Percentiles rank a stretch among this genome's conserved stretches.
phyloP scores from a whole-genome alignment of 2,888 invertebrate genomes.

The Phorcus lineatus region DNA sequence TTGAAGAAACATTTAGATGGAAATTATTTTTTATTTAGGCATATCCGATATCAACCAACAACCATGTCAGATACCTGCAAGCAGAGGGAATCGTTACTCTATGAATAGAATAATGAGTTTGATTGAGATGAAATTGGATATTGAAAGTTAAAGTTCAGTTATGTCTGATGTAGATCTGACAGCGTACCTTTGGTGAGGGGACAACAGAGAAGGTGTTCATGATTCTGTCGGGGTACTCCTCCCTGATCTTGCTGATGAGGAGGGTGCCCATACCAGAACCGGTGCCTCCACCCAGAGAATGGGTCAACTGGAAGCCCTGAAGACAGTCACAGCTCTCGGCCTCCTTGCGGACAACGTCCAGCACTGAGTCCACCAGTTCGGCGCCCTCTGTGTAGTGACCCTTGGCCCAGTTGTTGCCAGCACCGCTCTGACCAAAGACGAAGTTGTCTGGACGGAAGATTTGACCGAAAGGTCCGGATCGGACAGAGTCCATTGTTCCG shows the following conservation, averaged over 20 bases:
- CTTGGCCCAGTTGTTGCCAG: slow-evolving; percentile 73
- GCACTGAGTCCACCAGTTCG: slow-evolving; percentile 70
- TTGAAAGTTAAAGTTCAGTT: too few species aligned
- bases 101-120: not conserved
- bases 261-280: slow-evolving; percentile 92
- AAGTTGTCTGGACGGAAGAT: slow-evolving; percentile 96
- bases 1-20: too few species aligned
- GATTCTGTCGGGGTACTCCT: slow-evolving; percentile 90
- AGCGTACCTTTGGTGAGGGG: slow-evolving; percentile 84
- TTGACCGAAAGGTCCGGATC: slow-evolving; percentile 92
- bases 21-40: too few species aligned
- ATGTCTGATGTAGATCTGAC: too few species aligned
- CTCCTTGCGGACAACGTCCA: slow-evolving; percentile 72
- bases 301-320: slow-evolving; percentile 72
- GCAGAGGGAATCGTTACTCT: not conserved
- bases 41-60: too few species aligned
- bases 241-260: slow-evolving; percentile 95
- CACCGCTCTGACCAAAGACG: slow-evolving; percentile 80
- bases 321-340: slow-evolving; percentile 71
- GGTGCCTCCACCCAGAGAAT: slow-evolving; percentile 89
- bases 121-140: not conserved
- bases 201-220: slow-evolving; percentile 98
- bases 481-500: slow-evolving; percentile 96
- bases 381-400: slow-evolving; percentile 72
- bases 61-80: slow-evolving; percentile 83